Conservation (phyloP, 2,113 vertebrate species). For the Fulica atra region DNA sequence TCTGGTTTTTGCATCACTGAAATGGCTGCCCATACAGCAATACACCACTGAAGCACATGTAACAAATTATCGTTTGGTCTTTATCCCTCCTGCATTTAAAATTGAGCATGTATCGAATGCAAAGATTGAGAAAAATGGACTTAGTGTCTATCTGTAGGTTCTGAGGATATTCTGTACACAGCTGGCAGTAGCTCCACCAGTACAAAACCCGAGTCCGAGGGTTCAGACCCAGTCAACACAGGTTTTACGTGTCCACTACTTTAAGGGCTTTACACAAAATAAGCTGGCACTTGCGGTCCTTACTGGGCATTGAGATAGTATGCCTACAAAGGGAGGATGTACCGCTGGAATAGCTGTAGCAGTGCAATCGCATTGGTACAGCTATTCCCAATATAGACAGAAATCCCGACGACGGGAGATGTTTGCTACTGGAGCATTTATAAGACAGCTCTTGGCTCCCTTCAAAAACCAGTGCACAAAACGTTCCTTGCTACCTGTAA, state of each 20-base stretch:
- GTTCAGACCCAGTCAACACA: background rate
- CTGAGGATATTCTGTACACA: background rate
- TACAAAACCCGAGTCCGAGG: background rate
- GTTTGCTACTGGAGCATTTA: background rate
- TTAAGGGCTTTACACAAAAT: background rate
- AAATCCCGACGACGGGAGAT: background rate
- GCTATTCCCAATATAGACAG: background rate
- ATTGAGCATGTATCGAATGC: background rate
- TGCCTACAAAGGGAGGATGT: background rate
- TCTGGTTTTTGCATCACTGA: background rate
- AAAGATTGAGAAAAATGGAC: background rate
- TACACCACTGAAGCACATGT: constrained; percentile 70
- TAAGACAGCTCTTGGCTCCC: background rate
- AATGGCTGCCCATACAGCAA: constrained; percentile 44
- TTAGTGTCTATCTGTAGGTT: background rate
- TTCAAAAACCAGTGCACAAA: background rate
- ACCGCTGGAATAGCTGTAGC: background rate
- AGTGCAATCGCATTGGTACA: background rate
- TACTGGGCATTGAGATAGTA: background rate
- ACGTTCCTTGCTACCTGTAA: constrained; percentile 49
- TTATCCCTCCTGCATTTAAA: background rate
- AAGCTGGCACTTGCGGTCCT: background rate
- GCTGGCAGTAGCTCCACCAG: background rate
- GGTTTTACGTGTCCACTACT: background rate
- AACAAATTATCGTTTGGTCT: background rate